Base-by-base conservation (phyloP, 2,888 invertebrate species). In the Galerucella nymphaeae region DNA sequence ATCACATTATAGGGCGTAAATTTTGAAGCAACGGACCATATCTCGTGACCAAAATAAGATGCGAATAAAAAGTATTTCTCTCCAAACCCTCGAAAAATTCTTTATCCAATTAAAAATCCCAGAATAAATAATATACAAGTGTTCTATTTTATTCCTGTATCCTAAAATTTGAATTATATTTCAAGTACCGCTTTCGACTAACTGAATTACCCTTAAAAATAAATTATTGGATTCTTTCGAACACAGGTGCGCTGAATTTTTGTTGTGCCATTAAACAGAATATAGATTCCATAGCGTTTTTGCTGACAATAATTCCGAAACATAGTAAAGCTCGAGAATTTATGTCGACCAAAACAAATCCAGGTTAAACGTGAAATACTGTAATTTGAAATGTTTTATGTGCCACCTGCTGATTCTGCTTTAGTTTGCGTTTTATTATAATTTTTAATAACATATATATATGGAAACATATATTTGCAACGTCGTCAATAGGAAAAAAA, bases 381-480 rank as follows among this genome's bases (percentile, higher is more conserved):
- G 63, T 70, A 64, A 70, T 70, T 70, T 64, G 64, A 16, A 63
- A 45, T 70, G 20, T 58, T 70, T 70, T 66, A 55, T 20, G 53
- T 13, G 48, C 65, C 61, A 66, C 59, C 71, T 71, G 66, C 71
- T 50, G 66, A 71, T 41, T 53, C 13, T 45, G 16, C 13, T 58
- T 61, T 20, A 55, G 55, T 53, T 66, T 66, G 18, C 50, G 30
- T 30, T 30, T 30, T 30, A 30, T 30, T 8, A 30, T 30, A 30
- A 30, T 8, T 6, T 30, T 5, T 30, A 30, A 30, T 30, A 30
- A 8, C 30, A 30, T 8, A 30, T 30, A 30, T 30, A 23, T 30
- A 5, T 30, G 23, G 23, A 30, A 23, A 23, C 23, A 2, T 23
- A 23, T 23, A 23, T 3, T 23, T 23, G 23, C 23, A 2, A 23